phyloP scores from a whole-genome alignment of 2,797 vertebrate species.

The Anguilla pacifica region DNA sequence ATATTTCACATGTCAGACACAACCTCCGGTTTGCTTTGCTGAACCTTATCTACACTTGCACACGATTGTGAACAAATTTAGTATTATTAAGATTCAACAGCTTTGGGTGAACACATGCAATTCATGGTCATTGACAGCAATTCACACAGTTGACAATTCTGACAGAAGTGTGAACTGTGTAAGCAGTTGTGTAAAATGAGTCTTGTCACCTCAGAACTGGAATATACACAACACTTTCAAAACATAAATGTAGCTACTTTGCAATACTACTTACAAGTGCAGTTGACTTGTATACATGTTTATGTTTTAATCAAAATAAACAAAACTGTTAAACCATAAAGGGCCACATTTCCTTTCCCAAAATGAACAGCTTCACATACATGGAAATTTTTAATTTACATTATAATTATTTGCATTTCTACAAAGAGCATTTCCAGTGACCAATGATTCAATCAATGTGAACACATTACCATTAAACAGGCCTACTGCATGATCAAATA shows the following conservation, averaged over 20 bases:
- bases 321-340: too few relatives aligned
- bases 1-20: not conserved
- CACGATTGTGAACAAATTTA: not conserved
- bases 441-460: not conserved
- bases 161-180: not conserved
- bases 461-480: too few relatives aligned
- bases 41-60: not conserved
- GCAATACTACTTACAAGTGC: too few relatives aligned
- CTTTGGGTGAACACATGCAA: not conserved
- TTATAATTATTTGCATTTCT: not conserved
- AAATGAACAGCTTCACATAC: too few relatives aligned
- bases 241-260: too few relatives aligned
- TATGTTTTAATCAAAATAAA: too few relatives aligned
- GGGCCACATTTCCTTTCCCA: too few relatives aligned
- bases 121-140: not conserved
- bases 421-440: not conserved
- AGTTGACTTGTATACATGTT: too few relatives aligned
- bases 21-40: not conserved
- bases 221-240: too few relatives aligned
- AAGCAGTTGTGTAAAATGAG: not conserved
- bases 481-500: not conserved
- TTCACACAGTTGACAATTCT: not conserved
- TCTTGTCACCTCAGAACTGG: too few relatives aligned
- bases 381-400: too few relatives aligned
- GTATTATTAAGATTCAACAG: not conserved